A percentile compares a stretch with the other conserved stretches of the same genome.
Conservation (phyloP, 2,888 invertebrate genomes). For the Cryptocephalus moraei region DNA sequence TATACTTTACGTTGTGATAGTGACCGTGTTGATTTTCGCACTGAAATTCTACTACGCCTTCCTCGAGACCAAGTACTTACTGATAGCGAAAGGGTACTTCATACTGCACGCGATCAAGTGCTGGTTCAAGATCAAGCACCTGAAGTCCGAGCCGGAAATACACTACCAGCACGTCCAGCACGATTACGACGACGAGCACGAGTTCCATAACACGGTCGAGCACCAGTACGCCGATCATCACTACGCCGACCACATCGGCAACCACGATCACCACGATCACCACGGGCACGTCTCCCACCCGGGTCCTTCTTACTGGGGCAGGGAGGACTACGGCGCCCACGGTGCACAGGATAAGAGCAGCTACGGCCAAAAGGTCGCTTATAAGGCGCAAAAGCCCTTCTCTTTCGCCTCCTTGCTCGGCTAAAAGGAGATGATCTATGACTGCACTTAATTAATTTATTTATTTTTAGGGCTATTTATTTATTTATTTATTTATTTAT, state of each 20-base stretch:
- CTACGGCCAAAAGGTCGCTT: too few species aligned
- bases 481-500: too few species aligned
- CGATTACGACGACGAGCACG: neutral
- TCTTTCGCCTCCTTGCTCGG: too few species aligned
- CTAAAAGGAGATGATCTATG: too few species aligned
- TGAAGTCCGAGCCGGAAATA: slow-evolving; percentile 31
- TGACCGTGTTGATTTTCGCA: slow-evolving; percentile 58
- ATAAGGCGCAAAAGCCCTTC: too few species aligned
- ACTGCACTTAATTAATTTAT: too few species aligned
- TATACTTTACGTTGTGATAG: slow-evolving; percentile 55
- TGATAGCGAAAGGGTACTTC: slow-evolving; percentile 35
- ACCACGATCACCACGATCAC: slow-evolving; percentile 16
- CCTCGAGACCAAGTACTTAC: slow-evolving; percentile 65
- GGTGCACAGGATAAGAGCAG: neutral
- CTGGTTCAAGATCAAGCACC: slow-evolving; percentile 64
- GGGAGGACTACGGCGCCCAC: slow-evolving; percentile 2
- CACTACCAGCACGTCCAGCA: slow-evolving; percentile 5
- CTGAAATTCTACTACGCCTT: slow-evolving; percentile 63
- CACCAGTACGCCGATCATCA: neutral
- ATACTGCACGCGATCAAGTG: slow-evolving; percentile 57
- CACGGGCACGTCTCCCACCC: slow-evolving; percentile 4
- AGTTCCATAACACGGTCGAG: neutral
- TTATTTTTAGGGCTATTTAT: too few species aligned
- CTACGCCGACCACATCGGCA: slow-evolving; percentile 6
- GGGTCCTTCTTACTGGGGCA: slow-evolving; percentile 8